Evolutionary conservation across 2,113 vertebrate species (phyloP), one percentile per base, ranked within the genome.

Genomic region (Poecile atricapillus): DNA sequence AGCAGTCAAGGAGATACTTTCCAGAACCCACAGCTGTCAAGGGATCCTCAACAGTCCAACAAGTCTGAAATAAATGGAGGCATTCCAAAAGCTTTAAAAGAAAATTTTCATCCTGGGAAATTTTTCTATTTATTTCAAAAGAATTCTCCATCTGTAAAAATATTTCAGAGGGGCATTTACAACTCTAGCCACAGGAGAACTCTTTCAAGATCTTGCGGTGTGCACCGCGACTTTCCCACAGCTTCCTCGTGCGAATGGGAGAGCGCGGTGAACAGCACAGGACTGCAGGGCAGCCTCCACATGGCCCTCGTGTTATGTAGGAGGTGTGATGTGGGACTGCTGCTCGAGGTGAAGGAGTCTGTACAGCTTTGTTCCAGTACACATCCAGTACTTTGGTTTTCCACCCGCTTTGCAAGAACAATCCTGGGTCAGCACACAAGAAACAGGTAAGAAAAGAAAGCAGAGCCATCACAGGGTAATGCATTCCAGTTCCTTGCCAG

Each of bases 81-180:
- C 78, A 41, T 92, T 97, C 97, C 96, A 97, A 96, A 95, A 95
- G 85, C 87, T 84, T 96, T 97, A 94, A 97, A 96, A 96, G 85
- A 93, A 91, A 92, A 96, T 95, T 95, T 97, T 96, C 74, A 96
- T 94, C 95, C 63, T 96, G 96, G 96, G 95, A 97, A 96, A 95
- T 93, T 97, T 95, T 95, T 90, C 95, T 95, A 93, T 96, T 97
- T 97, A 94, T 97, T 97, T 97, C 96, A 96, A 94, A 97, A 96
- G 96, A 95, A 90, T 95, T 86, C 95, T 96, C 96, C 97, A 97
- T 97, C 97, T 97, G 96, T 97, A 95, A 95, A 97, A 97, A 96
- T 96, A 97, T 96, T 96, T 97, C 93, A 86, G 86, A 53, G 88
- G 94, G 94, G 89, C 93, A 92, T 95, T 97, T 96, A 96, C 94